Conservation (phyloP, 1,140 invertebrate genomes). For the Metaphire vulgaris region DNA sequence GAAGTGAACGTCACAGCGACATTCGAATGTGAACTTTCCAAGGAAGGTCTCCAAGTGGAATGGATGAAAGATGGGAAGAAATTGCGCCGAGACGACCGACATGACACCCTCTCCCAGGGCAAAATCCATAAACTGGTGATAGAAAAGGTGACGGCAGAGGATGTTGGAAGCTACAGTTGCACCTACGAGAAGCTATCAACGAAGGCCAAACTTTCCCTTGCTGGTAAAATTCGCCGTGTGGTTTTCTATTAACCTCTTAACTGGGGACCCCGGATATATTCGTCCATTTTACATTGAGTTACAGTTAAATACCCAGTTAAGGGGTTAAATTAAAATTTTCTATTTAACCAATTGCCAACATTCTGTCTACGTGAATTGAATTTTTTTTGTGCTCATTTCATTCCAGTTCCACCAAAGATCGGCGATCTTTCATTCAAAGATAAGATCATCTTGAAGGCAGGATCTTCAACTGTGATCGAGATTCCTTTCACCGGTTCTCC, state of each 20-base stretch:
- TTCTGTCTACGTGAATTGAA: no score
- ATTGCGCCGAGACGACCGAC: constrained; percentile 16
- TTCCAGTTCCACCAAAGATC: constrained; percentile 20
- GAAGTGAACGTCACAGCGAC: constrained; percentile 31
- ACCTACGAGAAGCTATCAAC: constrained; percentile 57
- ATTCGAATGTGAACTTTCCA: constrained; percentile 46
- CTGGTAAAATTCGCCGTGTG: constrained; percentile 57
- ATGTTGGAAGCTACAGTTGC: constrained; percentile 30
- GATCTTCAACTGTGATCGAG: constrained; percentile 60
- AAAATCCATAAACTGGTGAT: constrained; percentile 32
- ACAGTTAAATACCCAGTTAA: no score
- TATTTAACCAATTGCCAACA: no score
- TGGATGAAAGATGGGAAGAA: constrained; percentile 69
- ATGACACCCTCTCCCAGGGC: constrained; percentile 28
- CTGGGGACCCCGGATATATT: no score
- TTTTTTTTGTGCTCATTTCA: constrained; percentile 7
- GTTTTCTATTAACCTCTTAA: no score
- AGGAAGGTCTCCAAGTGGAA: constrained; percentile 40
- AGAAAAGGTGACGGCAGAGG: constrained; percentile 26
- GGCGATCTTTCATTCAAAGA: constrained; percentile 25
- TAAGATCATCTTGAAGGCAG: constrained; percentile 30
- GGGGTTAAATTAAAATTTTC: no score
- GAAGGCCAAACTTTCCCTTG: constrained; percentile 66
- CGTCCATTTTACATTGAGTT: no score
- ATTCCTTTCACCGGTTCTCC: constrained; percentile 94